Base-by-base conservation (phyloP, 2,113 vertebrate species). In the Gymnocephalus cernua region DNA sequence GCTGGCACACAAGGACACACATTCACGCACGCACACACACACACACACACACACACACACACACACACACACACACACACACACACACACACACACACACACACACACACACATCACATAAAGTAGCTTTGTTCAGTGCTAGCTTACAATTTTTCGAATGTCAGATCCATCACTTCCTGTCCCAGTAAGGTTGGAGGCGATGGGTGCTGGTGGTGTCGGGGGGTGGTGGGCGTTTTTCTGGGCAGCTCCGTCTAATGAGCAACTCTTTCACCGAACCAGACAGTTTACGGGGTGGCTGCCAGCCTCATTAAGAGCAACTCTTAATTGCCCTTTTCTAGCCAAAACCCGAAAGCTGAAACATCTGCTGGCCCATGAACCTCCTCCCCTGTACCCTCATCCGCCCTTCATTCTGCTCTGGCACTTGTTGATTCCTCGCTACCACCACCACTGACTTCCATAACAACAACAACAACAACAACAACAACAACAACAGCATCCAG, bases 271-370 rank as follows among this genome's bases (percentile, higher is more conserved):
- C 83, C 92, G 89, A 94, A 91, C 89, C 94, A 93, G 93, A 94
- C 92, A 90, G 86, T 95, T 95, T 94, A 94, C 89, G 80, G 93
- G 93, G 91, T 85, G 90, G 84, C 91, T 94, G 94, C 94, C 94
- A 95, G 92, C 88, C 88, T 95, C 94, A 94, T 95, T 95, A 96
- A 94, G 92, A 93, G 81, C 80, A 50, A 79, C 83, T 90, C 91
- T 93, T 95, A 95, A 96, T 95, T 94, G 92, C 86, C 89, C 91
- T 94, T 94, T 93, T 91, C 85, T 91, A 93, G 92, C 93, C 94
- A 93, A 93, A 94, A 93, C 89, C 85, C 85, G 93, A 95, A 92
- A 96, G 90, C 92, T 93, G 89, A 95, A 95, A 95, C 95, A 96
- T 95, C 93, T 95, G 95, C 91, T 90, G 86, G 85, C 64, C 90